Evolutionary conservation across 37 sponge, comb jelly and placozoan genomes (phyloP), one percentile per base, ranked within the genome.

Genomic region (Cliona cf. orientalis): DNA sequence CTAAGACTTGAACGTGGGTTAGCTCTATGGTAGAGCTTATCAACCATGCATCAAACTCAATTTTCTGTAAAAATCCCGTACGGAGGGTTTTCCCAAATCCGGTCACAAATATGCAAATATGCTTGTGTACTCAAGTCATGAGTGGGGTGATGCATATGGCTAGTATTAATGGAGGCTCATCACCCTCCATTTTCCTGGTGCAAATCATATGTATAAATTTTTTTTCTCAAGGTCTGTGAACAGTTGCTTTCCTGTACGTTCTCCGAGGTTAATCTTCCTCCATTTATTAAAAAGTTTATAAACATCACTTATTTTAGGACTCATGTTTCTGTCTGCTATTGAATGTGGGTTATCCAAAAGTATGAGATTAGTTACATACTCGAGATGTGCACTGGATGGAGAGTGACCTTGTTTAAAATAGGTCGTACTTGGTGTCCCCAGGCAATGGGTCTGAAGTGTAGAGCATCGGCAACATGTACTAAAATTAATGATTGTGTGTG

Each of bases 111-210:
- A n/a, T n/a, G n/a, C n/a, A n/a, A n/a, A 72, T 31, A 37, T 32
- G 41, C 23, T 55, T 7, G 31, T 75, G 58, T 6, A 75, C 75
- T 14, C 75, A 31, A 7, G 59, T 33, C 75, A 75, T 75, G 1
- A 75, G 35, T 46, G 75, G 75, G 55, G 75, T 75, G n/a, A n/a
- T n/a, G 22, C 53, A 49, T 9, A 49, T 49, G 9, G 58, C 75
- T 39, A 75, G 21, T 14, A 75, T 57, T 31, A 75, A 9, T 55
- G 75, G 75, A 14, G 28, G 60, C 7, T 57, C 37, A 57, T 4
- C 59, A 3, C 23, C 73, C 53, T 23, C 49, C 73, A 5, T n/a
- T 25, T 44, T 43, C 53, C 9, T 14, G 9, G 49, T 44, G 33
- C 2, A 11, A 14, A 44, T 41, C 73, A 22, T 72, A 72, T 25